Evolutionary conservation across 1,140 invertebrate species (phyloP).

Genomic region (Nephotettix cincticeps): DNA sequence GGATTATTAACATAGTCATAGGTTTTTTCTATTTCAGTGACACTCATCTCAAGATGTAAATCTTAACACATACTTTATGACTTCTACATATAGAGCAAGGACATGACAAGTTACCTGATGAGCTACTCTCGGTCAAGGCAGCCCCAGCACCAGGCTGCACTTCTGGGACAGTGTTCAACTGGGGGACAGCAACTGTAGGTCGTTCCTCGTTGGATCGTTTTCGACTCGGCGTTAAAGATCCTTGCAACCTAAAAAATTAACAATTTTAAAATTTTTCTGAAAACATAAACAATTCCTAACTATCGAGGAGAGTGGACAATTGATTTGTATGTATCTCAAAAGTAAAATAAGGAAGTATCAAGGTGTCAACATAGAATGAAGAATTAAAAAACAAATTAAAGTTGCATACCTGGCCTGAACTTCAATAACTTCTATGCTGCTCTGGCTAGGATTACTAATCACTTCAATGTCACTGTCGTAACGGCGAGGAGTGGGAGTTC

Average conservation of each 20-base stretch:
- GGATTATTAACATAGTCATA: no score
- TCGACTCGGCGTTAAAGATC: slow-evolving; percentile 45
- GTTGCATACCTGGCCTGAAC: slow-evolving; percentile 43
- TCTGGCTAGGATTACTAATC: slow-evolving; percentile 64
- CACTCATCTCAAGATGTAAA: no score
- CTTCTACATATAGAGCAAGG: no score
- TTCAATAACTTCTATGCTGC: slow-evolving; percentile 62
- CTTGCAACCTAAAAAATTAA: neutral
- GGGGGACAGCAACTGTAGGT: slow-evolving; percentile 43
- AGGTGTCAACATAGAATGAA: no score
- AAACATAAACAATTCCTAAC: neutral
- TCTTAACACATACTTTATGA: no score
- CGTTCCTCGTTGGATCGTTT: slow-evolving; percentile 52
- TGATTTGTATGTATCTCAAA: neutral
- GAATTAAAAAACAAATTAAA: neutral
- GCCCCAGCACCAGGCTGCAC: slow-evolving; percentile 43
- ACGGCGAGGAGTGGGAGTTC: slow-evolving; percentile 36
- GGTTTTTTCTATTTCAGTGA: no score
- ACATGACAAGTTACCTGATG: slow-evolving; percentile 55
- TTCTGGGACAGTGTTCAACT: slow-evolving; percentile 49
- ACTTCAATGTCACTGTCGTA: slow-evolving; percentile 63
- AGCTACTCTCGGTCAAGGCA: slow-evolving; percentile 62
- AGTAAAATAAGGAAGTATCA: no score
- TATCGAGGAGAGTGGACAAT: neutral
- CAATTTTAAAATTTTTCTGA: neutral